Evolutionary conservation across 64 coral and sea anemone species (phyloP).

Genomic region (Montipora capricornis): DNA sequence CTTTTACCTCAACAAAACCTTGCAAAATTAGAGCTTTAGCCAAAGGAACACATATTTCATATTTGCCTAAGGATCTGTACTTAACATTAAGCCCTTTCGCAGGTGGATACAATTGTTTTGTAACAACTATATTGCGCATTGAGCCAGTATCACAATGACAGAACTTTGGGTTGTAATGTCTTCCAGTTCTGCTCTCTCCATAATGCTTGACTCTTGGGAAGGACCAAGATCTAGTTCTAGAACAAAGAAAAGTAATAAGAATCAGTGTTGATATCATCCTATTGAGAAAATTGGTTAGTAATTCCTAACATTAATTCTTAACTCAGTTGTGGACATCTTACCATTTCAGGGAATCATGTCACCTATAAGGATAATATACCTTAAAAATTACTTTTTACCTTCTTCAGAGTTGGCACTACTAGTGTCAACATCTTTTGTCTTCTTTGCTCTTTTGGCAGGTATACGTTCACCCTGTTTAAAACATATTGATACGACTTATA

Average conservation of each 20-base stretch:
- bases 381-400: not conserved
- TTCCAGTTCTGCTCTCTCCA: slow-evolving; percentile 15
- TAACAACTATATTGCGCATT: slow-evolving; percentile 29
- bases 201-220: not conserved
- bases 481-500: too few species aligned
- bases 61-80: slow-evolving; percentile 37
- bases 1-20: slow-evolving; percentile 20
- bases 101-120: slow-evolving; percentile 36
- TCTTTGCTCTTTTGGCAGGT: too few species aligned
- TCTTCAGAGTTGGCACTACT: not conserved
- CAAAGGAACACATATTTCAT: slow-evolving; percentile 15
- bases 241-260: not conserved
- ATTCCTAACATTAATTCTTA: too few species aligned
- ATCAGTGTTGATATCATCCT: not conserved
- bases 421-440: too few species aligned
- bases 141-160: slow-evolving; percentile 41
- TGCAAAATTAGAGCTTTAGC: slow-evolving; percentile 38
- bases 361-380: not conserved
- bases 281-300: not conserved
- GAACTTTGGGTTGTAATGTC: slow-evolving; percentile 53
- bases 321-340: too few species aligned
- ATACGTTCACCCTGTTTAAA: too few species aligned
- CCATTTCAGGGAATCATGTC: not conserved
- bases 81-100: slow-evolving; percentile 29
- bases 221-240: slow-evolving; percentile 17